Conservation (phyloP, 2,888 invertebrate genomes). For the Eupithecia centaureata region DNA sequence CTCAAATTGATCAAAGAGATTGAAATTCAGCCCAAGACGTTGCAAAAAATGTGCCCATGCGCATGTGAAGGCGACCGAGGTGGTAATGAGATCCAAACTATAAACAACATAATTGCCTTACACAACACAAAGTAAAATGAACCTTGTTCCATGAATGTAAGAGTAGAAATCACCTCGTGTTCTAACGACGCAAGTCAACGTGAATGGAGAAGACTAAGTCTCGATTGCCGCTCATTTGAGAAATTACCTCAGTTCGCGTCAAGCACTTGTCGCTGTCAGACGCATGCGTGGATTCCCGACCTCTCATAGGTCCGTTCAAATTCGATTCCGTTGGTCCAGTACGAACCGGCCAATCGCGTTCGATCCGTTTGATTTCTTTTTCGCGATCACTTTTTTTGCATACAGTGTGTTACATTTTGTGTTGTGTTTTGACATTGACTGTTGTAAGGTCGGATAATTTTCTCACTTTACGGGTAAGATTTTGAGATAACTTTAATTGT, state of each 20-base stretch:
- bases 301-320: conserved; percentile 66
- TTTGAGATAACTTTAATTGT: conserved; percentile 60
- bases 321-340: conserved; percentile 66
- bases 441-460: conserved; percentile 69
- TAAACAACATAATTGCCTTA: conserved; percentile 49
- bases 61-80: conserved; percentile 80
- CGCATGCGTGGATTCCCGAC: conserved; percentile 58
- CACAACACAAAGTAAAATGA: conserved; percentile 31
- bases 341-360: conserved; percentile 72
- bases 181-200: conserved; percentile 58
- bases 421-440: conserved; percentile 71
- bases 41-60: conserved; percentile 76
- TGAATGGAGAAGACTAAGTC: conserved; percentile 72
- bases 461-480: conserved; percentile 73
- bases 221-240: conserved; percentile 74
- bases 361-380: conserved; percentile 74
- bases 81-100: conserved; percentile 55
- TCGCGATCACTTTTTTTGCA: conserved; percentile 66
- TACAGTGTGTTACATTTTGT: conserved; percentile 71
- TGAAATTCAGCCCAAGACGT: conserved; percentile 42
- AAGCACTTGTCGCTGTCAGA: conserved; percentile 66
- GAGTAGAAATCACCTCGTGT: conserved; percentile 42
- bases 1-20: conserved; percentile 21
- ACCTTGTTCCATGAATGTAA: conserved; percentile 22
- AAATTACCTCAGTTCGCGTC: conserved; percentile 74